Evolutionary conservation across 2,113 vertebrate genomes (phyloP), one percentile per base, ranked within the genome.

Genomic region (Centrocercus urophasianus): DNA sequence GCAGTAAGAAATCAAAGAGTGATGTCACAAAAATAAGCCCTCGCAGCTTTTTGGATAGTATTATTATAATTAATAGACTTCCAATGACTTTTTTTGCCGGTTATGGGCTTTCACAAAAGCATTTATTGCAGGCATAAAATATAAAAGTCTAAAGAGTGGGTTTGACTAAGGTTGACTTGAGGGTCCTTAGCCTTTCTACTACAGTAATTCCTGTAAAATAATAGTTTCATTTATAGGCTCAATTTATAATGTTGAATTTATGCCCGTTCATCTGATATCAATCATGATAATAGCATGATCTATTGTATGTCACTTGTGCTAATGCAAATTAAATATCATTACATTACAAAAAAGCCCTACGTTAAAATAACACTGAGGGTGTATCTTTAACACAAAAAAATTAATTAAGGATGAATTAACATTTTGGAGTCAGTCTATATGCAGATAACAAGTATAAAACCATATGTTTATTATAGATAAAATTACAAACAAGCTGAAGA

Each of bases 201-300:
- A 96, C 92, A 97, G 97, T 97, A 98, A 98, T 97, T 98, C 97
- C 97, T 98, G 97, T 98, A 98, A 98, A 98, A 98, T 98, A 98
- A 98, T 98, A 98, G 98, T 98, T 98, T 98, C 98, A 98, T 98
- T 98, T 97, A 97, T 97, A 97, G 97, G 96, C 97, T 96, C 97
- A 97, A 98, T 98, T 98, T 98, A 98, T 98, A 98, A 98, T 82
- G 97, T 97, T 98, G 98, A 98, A 98, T 98, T 98, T 98, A 98
- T 98, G 98, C 98, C 98, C 98, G 98, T 98, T 98, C 98, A 97
- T 97, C 94, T 95, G 97, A 98, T 97, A 98, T 98, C 98, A 98
- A 98, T 98, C 98, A 98, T 95, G 94, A 93, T 98, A 98, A 98
- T 98, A 98, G 98, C 97, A 96, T 98, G 98, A 98, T 98, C 98